These are phyloP conservation scores for Lycocerus yunnanus DNA, from an alignment of 2,888 invertebrate genomes.

Conservation along the genomic window DNA sequence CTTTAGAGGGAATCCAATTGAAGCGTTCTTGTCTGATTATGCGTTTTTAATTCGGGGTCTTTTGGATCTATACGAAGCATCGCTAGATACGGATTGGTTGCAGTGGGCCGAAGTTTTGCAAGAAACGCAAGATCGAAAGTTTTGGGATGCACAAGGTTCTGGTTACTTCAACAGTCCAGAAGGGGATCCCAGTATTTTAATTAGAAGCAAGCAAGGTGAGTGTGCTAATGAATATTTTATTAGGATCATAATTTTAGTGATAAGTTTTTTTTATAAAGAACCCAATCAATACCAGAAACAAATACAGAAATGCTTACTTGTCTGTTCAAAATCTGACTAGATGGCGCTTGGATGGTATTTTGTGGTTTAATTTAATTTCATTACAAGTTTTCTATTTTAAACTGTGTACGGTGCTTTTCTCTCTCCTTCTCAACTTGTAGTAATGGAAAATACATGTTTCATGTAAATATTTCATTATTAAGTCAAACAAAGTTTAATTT, in stretches of 20 bases:
- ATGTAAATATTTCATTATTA: too few species aligned
- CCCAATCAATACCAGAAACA: background rate
- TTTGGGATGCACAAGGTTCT: constrained; percentile 78
- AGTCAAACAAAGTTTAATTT: too few species aligned
- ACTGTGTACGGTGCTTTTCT: background rate
- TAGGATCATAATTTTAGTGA: too few species aligned
- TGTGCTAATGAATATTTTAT: too few species aligned
- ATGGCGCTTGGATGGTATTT: background rate
- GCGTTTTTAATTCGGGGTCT: constrained; percentile 86
- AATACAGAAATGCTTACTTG: background rate
- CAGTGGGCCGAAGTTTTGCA: constrained; percentile 82
- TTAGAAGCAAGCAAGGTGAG: constrained; percentile 84
- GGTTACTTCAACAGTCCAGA: constrained; percentile 79
- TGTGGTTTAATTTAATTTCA: background rate
- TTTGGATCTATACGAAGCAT: constrained; percentile 83
- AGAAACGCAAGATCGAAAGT: constrained; percentile 75
- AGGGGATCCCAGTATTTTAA: constrained; percentile 70
- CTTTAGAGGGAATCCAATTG: constrained; percentile 70
- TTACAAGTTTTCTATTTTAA: background rate
- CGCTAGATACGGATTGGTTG: constrained; percentile 73
- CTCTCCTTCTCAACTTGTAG: background rate
- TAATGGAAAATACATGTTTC: too few species aligned
- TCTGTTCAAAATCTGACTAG: background rate
- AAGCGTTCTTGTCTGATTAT: constrained; percentile 89
- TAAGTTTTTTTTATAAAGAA: background rate